Evolutionary conservation across 2,797 vertebrate species (phyloP).

Genomic region (Nyctalus aviator): DNA sequence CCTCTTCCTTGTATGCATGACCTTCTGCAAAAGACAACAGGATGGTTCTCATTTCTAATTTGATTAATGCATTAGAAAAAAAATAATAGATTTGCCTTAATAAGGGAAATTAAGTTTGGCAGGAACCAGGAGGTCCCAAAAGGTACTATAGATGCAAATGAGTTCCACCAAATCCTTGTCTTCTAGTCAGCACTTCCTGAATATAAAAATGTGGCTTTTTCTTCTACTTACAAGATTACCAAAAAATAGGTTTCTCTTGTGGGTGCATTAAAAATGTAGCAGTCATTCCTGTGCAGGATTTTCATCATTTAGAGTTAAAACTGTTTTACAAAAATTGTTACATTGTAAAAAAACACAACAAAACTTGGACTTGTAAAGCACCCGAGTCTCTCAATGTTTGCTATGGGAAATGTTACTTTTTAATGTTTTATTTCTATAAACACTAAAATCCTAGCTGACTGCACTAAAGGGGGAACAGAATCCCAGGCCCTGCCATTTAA

Average conservation of each 20-base stretch:
- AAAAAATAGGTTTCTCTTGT: conserved; percentile 69
- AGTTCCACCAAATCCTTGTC: conserved; percentile 65
- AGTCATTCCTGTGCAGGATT: conserved; percentile 61
- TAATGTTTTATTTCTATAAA: conserved; percentile 73
- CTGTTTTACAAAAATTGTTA: conserved; percentile 73
- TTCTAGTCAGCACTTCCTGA: conserved; percentile 67
- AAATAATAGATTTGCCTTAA: conserved; percentile 74
- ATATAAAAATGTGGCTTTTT: conserved; percentile 61
- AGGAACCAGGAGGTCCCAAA: conserved; percentile 73
- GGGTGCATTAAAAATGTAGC: conserved; percentile 68
- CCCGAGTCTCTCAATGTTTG: not conserved
- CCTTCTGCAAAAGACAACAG: conserved; percentile 96
- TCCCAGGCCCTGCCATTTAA: conserved; percentile 31
- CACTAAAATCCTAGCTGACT: conserved; percentile 40
- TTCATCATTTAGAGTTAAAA: conserved; percentile 70
- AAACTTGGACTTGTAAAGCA: conserved; percentile 63
- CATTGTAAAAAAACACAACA: not conserved
- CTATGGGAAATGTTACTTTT: conserved; percentile 67
- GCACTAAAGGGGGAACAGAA: conserved; percentile 52
- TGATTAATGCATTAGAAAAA: conserved; percentile 58
- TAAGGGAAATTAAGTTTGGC: conserved; percentile 79
- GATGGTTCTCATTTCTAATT: conserved; percentile 82
- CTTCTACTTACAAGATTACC: conserved; percentile 38
- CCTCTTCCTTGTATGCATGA: conserved; percentile 99
- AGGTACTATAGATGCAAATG: conserved; percentile 65